phyloP scores from a whole-genome alignment of 2,888 invertebrate genomes.

The Mythimna albipuncta region DNA sequence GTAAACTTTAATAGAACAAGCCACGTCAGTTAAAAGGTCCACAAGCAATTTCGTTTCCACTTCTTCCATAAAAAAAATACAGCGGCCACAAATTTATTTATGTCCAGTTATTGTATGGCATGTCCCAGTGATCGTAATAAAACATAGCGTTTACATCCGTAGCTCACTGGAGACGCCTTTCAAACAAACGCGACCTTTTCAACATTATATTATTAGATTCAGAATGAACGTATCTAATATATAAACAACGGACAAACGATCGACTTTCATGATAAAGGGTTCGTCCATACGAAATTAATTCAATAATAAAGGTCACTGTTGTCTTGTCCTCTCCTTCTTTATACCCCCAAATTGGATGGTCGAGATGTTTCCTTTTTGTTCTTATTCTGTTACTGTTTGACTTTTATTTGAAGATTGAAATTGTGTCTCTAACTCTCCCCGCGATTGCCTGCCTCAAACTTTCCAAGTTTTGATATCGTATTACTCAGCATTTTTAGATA shows the following conservation, averaged over 20 bases:
- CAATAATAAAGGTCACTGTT: slow-evolving; percentile 82
- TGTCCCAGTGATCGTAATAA: slow-evolving; percentile 73
- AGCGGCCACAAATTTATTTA: slow-evolving; percentile 68
- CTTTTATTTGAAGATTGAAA: slow-evolving; percentile 60
- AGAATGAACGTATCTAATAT: slow-evolving; percentile 76
- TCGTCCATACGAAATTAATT: slow-evolving; percentile 83
- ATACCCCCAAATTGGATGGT: slow-evolving; percentile 61
- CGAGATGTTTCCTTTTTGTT: slow-evolving; percentile 52
- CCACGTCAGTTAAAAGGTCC: slow-evolving; percentile 40
- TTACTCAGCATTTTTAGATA: slow-evolving; percentile 57
- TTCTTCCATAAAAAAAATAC: slow-evolving; percentile 62
- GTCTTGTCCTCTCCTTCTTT: slow-evolving; percentile 75
- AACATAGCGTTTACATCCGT: slow-evolving; percentile 67
- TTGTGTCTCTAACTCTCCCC: slow-evolving; percentile 52
- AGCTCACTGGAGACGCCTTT: slow-evolving; percentile 60
- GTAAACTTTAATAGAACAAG: slow-evolving; percentile 46
- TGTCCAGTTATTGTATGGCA: slow-evolving; percentile 71
- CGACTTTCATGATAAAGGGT: slow-evolving; percentile 82
- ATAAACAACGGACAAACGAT: slow-evolving; percentile 84
- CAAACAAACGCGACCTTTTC: slow-evolving; percentile 77
- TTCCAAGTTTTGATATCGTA: slow-evolving; percentile 56
- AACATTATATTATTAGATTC: slow-evolving; percentile 82
- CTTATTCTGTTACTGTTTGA: slow-evolving; percentile 50
- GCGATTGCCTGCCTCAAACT: slow-evolving; percentile 48
- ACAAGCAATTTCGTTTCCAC: slow-evolving; percentile 44